Base-by-base conservation (phyloP, 1,140 invertebrate species). In the Zaprionus vittiger region DNA sequence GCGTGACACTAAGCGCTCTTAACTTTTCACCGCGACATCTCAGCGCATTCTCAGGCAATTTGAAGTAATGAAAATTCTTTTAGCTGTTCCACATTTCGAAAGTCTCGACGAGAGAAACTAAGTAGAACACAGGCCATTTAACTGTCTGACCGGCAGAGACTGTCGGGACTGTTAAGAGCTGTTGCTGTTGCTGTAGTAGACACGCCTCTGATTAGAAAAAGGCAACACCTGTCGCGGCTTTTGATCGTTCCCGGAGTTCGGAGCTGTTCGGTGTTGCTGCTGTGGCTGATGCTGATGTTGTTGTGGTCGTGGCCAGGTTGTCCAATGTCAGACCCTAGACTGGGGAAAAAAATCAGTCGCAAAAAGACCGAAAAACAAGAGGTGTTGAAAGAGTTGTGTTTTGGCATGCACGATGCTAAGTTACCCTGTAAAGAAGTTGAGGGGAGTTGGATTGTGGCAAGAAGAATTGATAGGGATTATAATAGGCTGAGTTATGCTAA, bases 81-180 rank as follows among this genome's bases (percentile, higher is more conserved):
- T 86, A 77, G n/a, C 41, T 11, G 41, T 47, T 47, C 41, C 41
- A 47, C 14, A 38, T 52, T 78, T 82, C 62, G 83, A 80, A 75
- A 63, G 69, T 73, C 47, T 68, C 44, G 38, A 56, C 73, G 41
- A 41, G 38, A 55, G 66, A 59, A 73, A 72, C 71, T 89, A 89
- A 84, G 85, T 89, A 77, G 84, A 89, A 89, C 84, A 89, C 84
- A 79, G 49, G 64, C 79, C 84, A 87, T 89, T 87, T 87, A 87
- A 67, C 81, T 89, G 85, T 89, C 84, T 80, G 81, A 7, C 38
- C 7, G 41, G 1, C 28, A 31, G 28, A 31, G 28, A 31, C 28
- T 17, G 15, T 47, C 77, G 80, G 83, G 77, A 87, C 47, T 52
- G 20, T 52, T 80, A 57, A 70, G 69, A 84, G 20, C 7, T 22